These are phyloP conservation scores for Ornithoptera priamus DNA, from an alignment of 2,888 invertebrate species.

Conservation along the genomic window DNA sequence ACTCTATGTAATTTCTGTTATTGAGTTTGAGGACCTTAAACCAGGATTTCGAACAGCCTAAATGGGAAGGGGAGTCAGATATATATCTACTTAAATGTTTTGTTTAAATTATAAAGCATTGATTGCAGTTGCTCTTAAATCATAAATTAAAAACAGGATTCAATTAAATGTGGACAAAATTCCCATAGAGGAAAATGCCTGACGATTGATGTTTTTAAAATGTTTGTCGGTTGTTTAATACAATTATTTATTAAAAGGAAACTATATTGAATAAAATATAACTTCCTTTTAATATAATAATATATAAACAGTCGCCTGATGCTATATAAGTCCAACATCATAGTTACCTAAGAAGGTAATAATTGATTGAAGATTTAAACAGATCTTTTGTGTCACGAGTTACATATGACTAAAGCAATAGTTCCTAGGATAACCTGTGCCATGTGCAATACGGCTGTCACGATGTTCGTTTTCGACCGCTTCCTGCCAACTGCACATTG, in stretches of 20 bases:
- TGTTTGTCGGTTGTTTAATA: not conserved
- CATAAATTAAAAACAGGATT: not conserved
- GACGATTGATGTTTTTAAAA: not conserved
- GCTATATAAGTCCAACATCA: too few species aligned
- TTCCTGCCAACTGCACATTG: constrained; percentile 23
- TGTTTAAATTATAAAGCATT: not conserved
- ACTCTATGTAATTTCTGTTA: too few species aligned
- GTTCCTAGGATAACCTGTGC: not conserved
- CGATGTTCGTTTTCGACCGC: not conserved
- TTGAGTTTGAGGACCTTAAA: too few species aligned
- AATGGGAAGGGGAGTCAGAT: not conserved
- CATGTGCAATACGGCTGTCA: constrained; percentile 1
- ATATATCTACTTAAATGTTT: not conserved
- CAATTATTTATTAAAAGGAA: not conserved
- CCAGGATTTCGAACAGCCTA: too few species aligned
- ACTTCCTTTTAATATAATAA: too few species aligned
- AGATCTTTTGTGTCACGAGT: not conserved
- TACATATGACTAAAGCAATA: not conserved
- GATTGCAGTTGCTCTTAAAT: not conserved
- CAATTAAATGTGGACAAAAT: not conserved
- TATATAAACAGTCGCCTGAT: too few species aligned
- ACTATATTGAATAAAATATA: not conserved
- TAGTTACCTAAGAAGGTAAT: too few species aligned
- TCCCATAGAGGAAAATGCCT: not conserved
- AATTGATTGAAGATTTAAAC: not conserved